Evolutionary conservation across 1,140 invertebrate species (phyloP), one percentile per base, ranked within the genome.

Genomic region (Teleopsis dalmanni): DNA sequence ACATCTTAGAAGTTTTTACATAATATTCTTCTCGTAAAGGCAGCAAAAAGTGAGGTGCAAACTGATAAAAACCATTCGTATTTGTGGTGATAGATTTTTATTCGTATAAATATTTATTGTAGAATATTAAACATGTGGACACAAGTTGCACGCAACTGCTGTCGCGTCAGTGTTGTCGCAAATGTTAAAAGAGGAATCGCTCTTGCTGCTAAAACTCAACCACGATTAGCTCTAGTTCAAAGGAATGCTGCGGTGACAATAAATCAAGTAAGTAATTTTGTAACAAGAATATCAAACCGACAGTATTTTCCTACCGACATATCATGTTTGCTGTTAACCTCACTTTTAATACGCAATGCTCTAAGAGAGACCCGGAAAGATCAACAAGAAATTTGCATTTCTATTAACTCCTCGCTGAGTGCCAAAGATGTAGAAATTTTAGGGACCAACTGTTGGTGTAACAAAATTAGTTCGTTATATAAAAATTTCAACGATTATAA

Each of bases 81-180:
- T 34, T 34, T 4, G 9, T n/a, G 3, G 13, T 4, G 16, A n/a
- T 34, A 34, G 13, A 34, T 13, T 13, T 16, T 34, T 34, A 34
- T n/a, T n/a, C 9, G n/a, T n/a, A n/a, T n/a, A n/a, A n/a, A n/a
- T n/a, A n/a, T n/a, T 22, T 33, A n/a, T 35, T 43, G 14, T 26
- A 50, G n/a, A n/a, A n/a, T n/a, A n/a, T n/a, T n/a, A n/a, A n/a
- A n/a, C n/a, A n/a, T n/a, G n/a, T n/a, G n/a, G 14, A 63, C 65
- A 58, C 65, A 67, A 64, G 52, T 65, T 51, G 64, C 58, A 31
- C 65, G 65, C 53, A 65, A 51, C 42, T 65, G 65, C 57, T 53
- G 60, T 54, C 65, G 65, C 31, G 51, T 68, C 51, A 60, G 56
- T 36, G 55, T 50, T 58, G 38, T 54, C 55, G 56, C 57, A 46